Evolutionary conservation across 2,888 invertebrate species (phyloP), one percentile per base, ranked within the genome.

Genomic region (Philereme vetulata): DNA sequence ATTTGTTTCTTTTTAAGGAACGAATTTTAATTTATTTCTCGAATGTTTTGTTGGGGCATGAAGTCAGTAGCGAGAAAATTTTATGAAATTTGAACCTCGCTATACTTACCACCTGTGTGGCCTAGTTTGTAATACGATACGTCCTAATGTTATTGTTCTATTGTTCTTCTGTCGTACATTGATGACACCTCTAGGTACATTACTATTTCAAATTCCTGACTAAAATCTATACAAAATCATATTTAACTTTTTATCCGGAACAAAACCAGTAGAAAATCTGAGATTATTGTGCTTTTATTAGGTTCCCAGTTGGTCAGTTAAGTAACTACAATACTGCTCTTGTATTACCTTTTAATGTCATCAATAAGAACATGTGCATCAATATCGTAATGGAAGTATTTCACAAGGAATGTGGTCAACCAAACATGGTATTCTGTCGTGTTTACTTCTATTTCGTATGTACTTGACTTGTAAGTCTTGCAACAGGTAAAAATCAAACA

Each of bases 91-190:
- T 62, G 56, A 70, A 62, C 56, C 51, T 44, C 51, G 43, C 51
- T 64, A 65, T 60, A 60, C 66, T 52, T 60, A 60, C 66, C 53
- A 62, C 62, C 56, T 73, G 74, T 75, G 75, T 76, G 72, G 76
- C 68, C 74, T 70, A 67, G 64, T 59, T 60, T 57, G 75, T 66
- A 74, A 78, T 71, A 56, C 65, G 67, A 77, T 70, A 67, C 47
- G 62, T 64, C 66, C 57, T 68, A 65, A 62, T 72, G 64, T 72
- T 68, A 77, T 71, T 72, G 68, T 66, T 70, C 67, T 71, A 71
- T 72, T 68, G 68, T 70, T 69, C 62, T 60, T 42, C 38, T 55
- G 49, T 56, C 42, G 33, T 56, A 36, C 38, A 49, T 44, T 54
- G 44, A 44, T 58, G 52, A 60, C 54, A 32, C 32, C 44, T 51